Evolutionary conservation across 2,797 vertebrate species (phyloP).

Genomic region (Rallus crepitans): DNA sequence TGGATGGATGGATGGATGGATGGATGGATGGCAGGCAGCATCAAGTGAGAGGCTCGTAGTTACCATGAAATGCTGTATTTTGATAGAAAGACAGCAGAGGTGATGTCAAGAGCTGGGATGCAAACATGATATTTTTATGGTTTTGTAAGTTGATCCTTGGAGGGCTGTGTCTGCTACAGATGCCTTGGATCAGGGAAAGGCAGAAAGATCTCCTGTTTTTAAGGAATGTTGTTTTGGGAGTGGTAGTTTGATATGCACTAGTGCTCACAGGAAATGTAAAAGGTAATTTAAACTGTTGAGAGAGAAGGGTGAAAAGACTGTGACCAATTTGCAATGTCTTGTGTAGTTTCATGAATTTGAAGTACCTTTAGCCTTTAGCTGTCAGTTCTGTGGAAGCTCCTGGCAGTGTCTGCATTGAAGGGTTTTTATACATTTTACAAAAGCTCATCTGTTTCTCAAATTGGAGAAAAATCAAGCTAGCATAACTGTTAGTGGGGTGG

Average conservation of each 20-base stretch:
- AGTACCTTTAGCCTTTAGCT: background rate
- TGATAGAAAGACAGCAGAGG: background rate
- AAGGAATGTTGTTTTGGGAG: background rate
- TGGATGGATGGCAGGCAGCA: background rate
- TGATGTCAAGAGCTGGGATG: background rate
- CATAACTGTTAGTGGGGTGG: background rate
- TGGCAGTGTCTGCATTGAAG: background rate
- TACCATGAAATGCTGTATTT: background rate
- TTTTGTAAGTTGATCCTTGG: background rate
- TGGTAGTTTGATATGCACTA: background rate
- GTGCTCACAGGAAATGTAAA: background rate
- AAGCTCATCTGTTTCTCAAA: background rate
- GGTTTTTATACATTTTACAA: background rate
- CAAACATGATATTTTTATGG: background rate
- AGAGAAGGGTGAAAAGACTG: background rate
- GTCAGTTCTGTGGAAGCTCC: background rate
- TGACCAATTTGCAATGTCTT: background rate
- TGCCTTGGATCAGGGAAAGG: background rate
- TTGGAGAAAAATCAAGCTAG: background rate
- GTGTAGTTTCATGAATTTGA: background rate
- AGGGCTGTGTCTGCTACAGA: background rate
- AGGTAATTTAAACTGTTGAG: conserved; percentile 6
- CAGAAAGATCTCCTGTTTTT: background rate
- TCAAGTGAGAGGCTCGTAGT: background rate
- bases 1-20: background rate